These are phyloP conservation scores for Apocheima hispidaria DNA, from an alignment of 2,888 invertebrate genomes.

Conservation along the genomic window DNA sequence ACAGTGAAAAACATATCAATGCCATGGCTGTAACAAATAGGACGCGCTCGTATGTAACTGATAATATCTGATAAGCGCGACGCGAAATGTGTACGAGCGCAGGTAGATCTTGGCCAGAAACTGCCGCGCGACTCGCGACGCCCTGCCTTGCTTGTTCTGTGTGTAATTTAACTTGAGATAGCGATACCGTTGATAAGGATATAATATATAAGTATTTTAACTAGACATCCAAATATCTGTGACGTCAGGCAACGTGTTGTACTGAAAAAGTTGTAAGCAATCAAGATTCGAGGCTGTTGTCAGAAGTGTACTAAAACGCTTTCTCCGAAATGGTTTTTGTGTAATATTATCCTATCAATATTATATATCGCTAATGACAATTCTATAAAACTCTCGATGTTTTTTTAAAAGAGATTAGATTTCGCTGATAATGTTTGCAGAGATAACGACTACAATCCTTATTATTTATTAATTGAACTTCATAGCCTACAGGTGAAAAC, in stretches of 20 bases:
- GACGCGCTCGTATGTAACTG: slow-evolving; percentile 63
- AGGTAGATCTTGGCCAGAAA: slow-evolving; percentile 70
- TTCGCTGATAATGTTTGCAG: slow-evolving; percentile 53
- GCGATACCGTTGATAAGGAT: slow-evolving; percentile 81
- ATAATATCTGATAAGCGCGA: slow-evolving; percentile 71
- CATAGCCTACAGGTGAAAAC: slow-evolving; percentile 42
- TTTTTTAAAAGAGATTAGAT: slow-evolving; percentile 62
- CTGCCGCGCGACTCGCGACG: slow-evolving; percentile 63
- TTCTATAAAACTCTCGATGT: slow-evolving; percentile 37
- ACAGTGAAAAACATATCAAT: slow-evolving; percentile 58
- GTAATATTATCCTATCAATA: neutral
- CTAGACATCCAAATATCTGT: slow-evolving; percentile 48
- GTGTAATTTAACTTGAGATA: slow-evolving; percentile 81
- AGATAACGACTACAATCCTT: slow-evolving; percentile 48
- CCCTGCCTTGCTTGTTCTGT: slow-evolving; percentile 71
- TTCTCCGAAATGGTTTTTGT: slow-evolving; percentile 6
- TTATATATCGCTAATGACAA: slow-evolving; percentile 14
- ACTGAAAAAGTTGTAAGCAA: slow-evolving; percentile 21
- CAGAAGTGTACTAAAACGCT: slow-evolving; percentile 23
- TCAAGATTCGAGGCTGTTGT: slow-evolving; percentile 1
- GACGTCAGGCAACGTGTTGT: slow-evolving; percentile 24
- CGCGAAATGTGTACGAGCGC: slow-evolving; percentile 62
- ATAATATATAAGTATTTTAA: slow-evolving; percentile 50
- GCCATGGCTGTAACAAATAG: slow-evolving; percentile 59
- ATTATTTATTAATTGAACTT: slow-evolving; percentile 53